Conservation (phyloP, 2,888 invertebrate genomes). For the Tachina lurida region DNA sequence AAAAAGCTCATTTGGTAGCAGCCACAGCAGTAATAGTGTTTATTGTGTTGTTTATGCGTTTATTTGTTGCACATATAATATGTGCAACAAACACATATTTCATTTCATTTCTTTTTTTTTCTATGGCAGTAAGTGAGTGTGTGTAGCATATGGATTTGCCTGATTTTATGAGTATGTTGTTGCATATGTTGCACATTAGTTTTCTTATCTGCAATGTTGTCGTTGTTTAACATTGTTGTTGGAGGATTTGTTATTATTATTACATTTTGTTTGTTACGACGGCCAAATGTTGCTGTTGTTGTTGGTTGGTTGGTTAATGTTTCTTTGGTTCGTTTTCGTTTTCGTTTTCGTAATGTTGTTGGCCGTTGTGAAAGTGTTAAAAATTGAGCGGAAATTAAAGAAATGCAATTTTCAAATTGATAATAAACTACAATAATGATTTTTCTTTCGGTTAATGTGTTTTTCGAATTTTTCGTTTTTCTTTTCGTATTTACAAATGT, state of each 20-base stretch:
- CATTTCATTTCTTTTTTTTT: background rate
- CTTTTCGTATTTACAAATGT: conserved; percentile 40
- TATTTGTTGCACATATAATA: conserved; percentile 21
- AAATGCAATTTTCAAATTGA: conserved; percentile 72
- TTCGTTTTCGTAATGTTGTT: conserved; percentile 1
- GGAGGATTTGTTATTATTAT: conserved; percentile 68
- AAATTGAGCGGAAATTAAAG: conserved; percentile 75
- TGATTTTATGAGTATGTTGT: conserved; percentile 62
- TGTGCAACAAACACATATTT: conserved; percentile 1
- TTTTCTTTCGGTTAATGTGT: conserved; percentile 54
- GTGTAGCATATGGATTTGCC: background rate
- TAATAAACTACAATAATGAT: conserved; percentile 68
- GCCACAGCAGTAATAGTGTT: conserved; percentile 58
- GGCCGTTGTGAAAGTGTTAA: conserved; percentile 74
- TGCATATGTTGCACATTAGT: conserved; percentile 72
- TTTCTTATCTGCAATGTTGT: conserved; percentile 69
- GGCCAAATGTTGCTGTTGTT: conserved; percentile 36
- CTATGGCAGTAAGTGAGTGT: background rate
- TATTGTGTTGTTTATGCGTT: conserved; percentile 69
- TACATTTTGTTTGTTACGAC: conserved; percentile 32
- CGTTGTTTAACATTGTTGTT: conserved; percentile 66
- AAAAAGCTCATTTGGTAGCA: conserved; percentile 64
- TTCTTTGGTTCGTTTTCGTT: too few species aligned
- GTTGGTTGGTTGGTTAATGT: conserved; percentile 31
- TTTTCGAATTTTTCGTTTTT: background rate